Evolutionary conservation across 2,113 vertebrate genomes (phyloP).

Genomic region (Empidonax traillii): DNA sequence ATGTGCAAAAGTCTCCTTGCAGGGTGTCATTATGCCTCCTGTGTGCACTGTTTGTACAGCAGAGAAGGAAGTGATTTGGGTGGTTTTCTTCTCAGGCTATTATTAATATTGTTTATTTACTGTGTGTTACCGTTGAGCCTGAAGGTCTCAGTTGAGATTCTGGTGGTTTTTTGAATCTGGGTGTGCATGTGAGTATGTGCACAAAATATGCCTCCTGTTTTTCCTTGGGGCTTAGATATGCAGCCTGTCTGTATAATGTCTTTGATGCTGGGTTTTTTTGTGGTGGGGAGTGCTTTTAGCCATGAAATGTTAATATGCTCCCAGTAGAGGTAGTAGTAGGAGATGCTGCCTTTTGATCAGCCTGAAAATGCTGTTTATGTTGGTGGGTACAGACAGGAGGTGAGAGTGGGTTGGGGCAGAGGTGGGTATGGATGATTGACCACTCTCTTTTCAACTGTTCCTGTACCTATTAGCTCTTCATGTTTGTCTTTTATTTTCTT

Average conservation of each 20-base stretch:
- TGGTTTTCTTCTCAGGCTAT: not conserved
- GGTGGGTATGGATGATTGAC: not conserved
- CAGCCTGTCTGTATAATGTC: not conserved
- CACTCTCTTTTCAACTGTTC: not conserved
- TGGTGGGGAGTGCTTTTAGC: conserved; percentile 23
- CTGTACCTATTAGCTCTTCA: conserved; percentile 23
- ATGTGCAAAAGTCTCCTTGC: not conserved
- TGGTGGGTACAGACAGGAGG: not conserved
- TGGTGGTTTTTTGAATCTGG: not conserved
- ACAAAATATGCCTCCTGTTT: not conserved
- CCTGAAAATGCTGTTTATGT: not conserved
- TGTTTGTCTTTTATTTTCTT: not conserved
- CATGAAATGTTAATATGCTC: conserved; percentile 24
- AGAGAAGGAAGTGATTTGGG: not conserved
- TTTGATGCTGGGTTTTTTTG: conserved; percentile 30
- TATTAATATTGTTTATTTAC: conserved; percentile 50
- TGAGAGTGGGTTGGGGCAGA: not conserved
- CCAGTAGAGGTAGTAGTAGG: not conserved
- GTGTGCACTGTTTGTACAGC: not conserved
- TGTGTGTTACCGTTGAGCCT: not conserved
- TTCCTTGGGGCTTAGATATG: not conserved
- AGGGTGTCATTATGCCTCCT: conserved; percentile 14
- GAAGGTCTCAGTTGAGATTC: conserved; percentile 26
- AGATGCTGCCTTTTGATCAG: conserved; percentile 42
- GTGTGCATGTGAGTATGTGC: not conserved